A percentile compares a stretch with the other conserved stretches of the same genome.
Evolutionary conservation across 2,113 vertebrate genomes (phyloP).

Genomic region (Gavialis gangeticus): DNA sequence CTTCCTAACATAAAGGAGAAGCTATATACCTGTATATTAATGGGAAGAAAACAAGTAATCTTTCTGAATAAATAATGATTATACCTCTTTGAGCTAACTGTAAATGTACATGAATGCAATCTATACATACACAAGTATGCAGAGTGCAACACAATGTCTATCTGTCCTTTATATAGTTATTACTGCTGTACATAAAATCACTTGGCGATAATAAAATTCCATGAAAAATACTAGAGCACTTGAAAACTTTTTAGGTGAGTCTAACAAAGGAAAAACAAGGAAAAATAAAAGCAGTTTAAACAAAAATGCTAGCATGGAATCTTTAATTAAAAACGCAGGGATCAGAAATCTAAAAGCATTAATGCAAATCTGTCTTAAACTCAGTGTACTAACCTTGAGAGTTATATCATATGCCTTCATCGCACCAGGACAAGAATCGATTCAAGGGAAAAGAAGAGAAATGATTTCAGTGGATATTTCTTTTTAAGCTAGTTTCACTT

Average conservation of each 20-base stretch:
- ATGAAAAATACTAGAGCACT: conserved; percentile 60
- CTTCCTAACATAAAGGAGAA: conserved; percentile 35
- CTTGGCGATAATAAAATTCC: conserved; percentile 60
- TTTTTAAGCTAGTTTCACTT: not conserved
- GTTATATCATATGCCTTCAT: conserved; percentile 3
- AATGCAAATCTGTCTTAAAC: conserved; percentile 23
- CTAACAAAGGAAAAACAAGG: conserved; percentile 48
- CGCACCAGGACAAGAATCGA: conserved; percentile 13
- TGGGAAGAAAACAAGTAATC: conserved; percentile 52
- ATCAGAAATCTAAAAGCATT: conserved; percentile 30
- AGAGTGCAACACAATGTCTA: conserved; percentile 34
- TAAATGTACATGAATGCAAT: conserved; percentile 61
- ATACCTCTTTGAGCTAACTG: conserved; percentile 62
- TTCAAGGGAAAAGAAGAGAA: conserved; percentile 37
- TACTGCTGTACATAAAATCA: conserved; percentile 55
- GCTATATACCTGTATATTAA: conserved; percentile 29
- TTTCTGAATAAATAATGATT: conserved; percentile 68
- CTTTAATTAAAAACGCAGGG: conserved; percentile 58
- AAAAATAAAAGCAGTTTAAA: conserved; percentile 44
- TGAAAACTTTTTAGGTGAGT: conserved; percentile 56
- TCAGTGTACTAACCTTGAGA: conserved; percentile 40
- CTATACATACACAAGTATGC: conserved; percentile 58
- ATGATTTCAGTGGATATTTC: not conserved
- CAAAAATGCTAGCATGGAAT: conserved; percentile 24
- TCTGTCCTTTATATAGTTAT: conserved; percentile 72